Conservation (phyloP, 2,888 invertebrate genomes). For the Pharmacophagus antenor region DNA sequence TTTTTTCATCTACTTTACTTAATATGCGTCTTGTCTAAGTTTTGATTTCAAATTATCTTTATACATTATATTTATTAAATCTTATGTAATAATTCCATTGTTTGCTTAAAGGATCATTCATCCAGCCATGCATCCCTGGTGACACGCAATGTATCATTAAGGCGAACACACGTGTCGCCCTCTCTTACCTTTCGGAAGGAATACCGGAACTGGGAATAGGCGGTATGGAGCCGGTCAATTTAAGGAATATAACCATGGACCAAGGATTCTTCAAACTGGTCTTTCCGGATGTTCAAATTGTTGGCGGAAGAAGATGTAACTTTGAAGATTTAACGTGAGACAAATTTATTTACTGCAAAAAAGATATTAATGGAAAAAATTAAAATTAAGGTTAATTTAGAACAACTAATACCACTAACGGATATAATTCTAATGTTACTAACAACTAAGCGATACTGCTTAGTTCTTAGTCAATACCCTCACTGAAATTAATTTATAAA, state of each 20-base stretch:
- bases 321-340: conserved; percentile 13
- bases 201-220: conserved; percentile 19
- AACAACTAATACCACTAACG: background rate
- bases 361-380: too few relatives aligned
- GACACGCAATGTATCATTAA: conserved; percentile 13
- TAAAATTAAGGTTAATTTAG: too few relatives aligned
- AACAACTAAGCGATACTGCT: too few relatives aligned
- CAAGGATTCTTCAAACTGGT: conserved; percentile 15
- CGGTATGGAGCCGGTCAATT: conserved; percentile 13
- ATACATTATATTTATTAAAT: background rate
- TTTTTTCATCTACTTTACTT: background rate
- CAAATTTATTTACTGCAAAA: background rate
- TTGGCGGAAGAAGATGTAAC: conserved; percentile 7
- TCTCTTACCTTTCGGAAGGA: conserved; percentile 15
- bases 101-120: background rate
- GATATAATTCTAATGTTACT: too few relatives aligned
- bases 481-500: background rate
- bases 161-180: conserved; percentile 6
- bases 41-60: background rate
- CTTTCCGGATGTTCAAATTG: conserved; percentile 6
- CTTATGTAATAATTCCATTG: background rate
- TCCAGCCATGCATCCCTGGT: conserved; percentile 6
- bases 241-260: conserved; percentile 18
- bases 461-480: too few relatives aligned
- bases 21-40: background rate